phyloP scores from a whole-genome alignment of 2,797 vertebrate species.

The Parauchenoglanis punctatus region DNA sequence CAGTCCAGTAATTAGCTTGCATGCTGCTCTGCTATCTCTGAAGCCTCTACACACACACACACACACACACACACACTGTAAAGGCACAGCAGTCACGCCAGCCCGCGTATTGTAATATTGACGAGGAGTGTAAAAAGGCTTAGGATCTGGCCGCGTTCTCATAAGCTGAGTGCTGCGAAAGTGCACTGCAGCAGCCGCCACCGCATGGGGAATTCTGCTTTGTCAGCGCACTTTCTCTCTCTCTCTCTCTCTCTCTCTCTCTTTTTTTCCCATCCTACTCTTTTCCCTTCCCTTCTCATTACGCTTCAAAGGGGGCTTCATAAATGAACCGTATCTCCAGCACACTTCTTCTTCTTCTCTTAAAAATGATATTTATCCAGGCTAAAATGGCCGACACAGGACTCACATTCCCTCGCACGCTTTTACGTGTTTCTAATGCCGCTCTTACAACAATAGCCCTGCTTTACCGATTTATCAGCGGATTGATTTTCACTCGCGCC shows the following conservation, averaged over 20 bases:
- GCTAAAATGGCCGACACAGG: background rate
- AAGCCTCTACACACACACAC: constrained; percentile 36
- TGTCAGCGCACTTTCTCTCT: constrained; percentile 49
- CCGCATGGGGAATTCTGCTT: constrained; percentile 51
- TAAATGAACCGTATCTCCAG: constrained; percentile 54
- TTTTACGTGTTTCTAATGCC: constrained; percentile 1
- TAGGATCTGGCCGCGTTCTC: constrained; percentile 48
- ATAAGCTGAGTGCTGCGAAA: constrained; percentile 58
- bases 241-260: constrained; percentile 34
- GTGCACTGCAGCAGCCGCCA: constrained; percentile 53
- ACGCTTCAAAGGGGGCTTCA: constrained; percentile 45
- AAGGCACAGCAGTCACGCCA: constrained; percentile 47
- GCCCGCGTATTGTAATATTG: constrained; percentile 61
- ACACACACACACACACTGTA: constrained; percentile 33
- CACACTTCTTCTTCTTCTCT: background rate
- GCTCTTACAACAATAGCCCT: constrained; percentile 4
- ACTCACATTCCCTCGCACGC: constrained; percentile 8
- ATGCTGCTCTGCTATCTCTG: constrained; percentile 7
- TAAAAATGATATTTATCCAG: background rate
- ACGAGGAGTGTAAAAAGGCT: constrained; percentile 62
- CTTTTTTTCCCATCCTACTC: background rate
- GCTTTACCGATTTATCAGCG: constrained; percentile 44
- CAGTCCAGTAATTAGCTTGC: constrained; percentile 23
- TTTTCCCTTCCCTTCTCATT: constrained; percentile 52
- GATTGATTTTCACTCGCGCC: constrained; percentile 47